Base-by-base conservation (phyloP, 2,113 vertebrate species). In the Heterotilapia buettikoferi region DNA sequence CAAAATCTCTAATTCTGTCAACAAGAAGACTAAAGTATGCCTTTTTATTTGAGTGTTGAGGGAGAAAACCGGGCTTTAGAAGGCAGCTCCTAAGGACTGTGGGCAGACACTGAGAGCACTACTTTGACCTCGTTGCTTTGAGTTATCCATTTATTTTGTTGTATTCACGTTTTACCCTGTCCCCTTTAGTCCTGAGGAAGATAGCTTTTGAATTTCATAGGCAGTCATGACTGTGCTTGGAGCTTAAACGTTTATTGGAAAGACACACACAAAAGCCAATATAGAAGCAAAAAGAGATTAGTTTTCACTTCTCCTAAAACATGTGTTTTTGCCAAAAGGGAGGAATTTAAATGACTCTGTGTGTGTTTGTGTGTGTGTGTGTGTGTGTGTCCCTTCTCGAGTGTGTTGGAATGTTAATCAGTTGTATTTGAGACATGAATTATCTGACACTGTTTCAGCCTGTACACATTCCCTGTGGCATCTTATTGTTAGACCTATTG, bases 171-270 rank as follows among this genome's bases (percentile, higher is more conserved):
- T 52, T 78, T 78, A 80, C 19, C 83, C 45, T 9, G 24, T 79
- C 82, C 38, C 16, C 53, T 76, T 82, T 82, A 91, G 87, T 91
- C 89, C 89, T 1, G 14, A 18, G 84, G 91, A 88, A 36, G 78
- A 86, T 68, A 26, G 83, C 81, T 89, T 92, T 89, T 85, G 43
- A 84, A 92, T 92, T 91, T 90, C 84, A 88, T 73, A 88, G 88
- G 91, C 84, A 87, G 85, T 31, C 56, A 43, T 56, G 84, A 88
- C 89, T 80, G 56, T 18, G 68, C 86, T 82, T 14, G 61, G 66
- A 93, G 90, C 56, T 13, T 38, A 92, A 92, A 90, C 84, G 84
- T 93, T 88, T 92, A 91, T 91, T 81, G 89, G 54, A 33, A 61
- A 93, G 40, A 88, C 36, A 89, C 84, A 86, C 16, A 92, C 83